Evolutionary conservation across 1,140 invertebrate species (phyloP).

Genomic region (Zaprionus nigranus): DNA sequence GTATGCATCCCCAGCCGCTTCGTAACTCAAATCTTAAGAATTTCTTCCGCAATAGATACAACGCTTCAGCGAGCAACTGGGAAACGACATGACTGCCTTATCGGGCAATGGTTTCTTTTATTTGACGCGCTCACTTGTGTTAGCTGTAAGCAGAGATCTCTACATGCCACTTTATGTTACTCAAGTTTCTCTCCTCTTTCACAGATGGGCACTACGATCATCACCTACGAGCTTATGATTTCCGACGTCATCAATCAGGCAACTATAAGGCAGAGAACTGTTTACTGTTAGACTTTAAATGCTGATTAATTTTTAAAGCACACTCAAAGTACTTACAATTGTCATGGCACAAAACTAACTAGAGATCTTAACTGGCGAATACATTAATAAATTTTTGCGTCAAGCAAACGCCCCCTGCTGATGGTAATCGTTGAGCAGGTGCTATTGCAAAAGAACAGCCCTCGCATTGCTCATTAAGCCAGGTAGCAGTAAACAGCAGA

Average conservation of each 20-base stretch:
- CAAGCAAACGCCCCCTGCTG: constrained; percentile 7
- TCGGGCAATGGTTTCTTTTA: constrained; percentile 88
- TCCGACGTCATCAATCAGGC: constrained; percentile 80
- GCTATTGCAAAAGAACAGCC: constrained; percentile 5
- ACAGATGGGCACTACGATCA: constrained; percentile 87
- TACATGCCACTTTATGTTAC: background rate
- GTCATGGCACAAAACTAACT: constrained; percentile 24
- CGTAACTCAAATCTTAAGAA: background rate
- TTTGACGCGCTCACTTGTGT: constrained; percentile 87
- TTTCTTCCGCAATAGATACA: constrained; percentile 58
- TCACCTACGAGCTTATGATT: constrained; percentile 88
- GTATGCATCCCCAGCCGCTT: background rate
- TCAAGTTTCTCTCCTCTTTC: constrained; percentile 48
- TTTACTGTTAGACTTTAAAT: constrained; percentile 62
- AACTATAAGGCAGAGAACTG: constrained; percentile 71
- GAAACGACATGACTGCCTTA: constrained; percentile 86
- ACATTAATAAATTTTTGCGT: constrained; percentile 23
- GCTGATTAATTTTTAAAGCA: background rate
- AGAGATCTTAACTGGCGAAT: constrained; percentile 34
- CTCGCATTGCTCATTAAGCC: constrained; percentile 8
- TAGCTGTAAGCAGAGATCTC: constrained; percentile 73
- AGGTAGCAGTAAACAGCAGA: constrained; percentile 32
- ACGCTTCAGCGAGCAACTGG: constrained; percentile 87
- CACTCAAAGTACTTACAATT: constrained; percentile 17
- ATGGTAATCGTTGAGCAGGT: constrained; percentile 30